Percentiles rank a stretch among this genome's conserved stretches.
These are phyloP conservation scores for Formica exsecta DNA, from an alignment of 1,140 invertebrate genomes.

Conservation along the genomic window DNA sequence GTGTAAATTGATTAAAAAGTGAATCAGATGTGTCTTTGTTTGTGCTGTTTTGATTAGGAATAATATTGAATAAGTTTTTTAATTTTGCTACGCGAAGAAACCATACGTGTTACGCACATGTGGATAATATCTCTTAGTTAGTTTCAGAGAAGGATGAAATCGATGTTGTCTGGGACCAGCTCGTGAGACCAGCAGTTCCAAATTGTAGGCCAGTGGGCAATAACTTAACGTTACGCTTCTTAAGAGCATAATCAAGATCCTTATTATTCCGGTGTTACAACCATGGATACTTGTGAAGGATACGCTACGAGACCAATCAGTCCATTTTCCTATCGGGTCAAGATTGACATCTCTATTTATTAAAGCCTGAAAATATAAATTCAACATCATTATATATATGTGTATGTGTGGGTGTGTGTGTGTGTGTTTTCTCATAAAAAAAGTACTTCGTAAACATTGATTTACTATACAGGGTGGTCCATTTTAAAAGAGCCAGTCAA, in stretches of 20 bases:
- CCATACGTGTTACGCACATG: constrained; percentile 99
- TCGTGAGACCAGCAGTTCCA: constrained; percentile 97
- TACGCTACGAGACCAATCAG: constrained; percentile 98
- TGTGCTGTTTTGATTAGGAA: constrained; percentile 85
- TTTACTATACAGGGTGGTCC: background rate
- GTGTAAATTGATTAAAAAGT: background rate
- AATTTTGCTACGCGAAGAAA: constrained; percentile 99
- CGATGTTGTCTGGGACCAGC: constrained; percentile 92
- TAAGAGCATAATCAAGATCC: constrained; percentile 96
- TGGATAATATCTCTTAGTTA: constrained; percentile 97
- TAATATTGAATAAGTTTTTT: constrained; percentile 97
- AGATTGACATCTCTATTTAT: constrained; percentile 99
- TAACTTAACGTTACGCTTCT: constrained; percentile 97
- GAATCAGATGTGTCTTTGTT: constrained; percentile 48
- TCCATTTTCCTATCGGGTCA: constrained; percentile 99
- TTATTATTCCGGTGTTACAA: constrained; percentile 98
- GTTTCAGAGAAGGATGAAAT: constrained; percentile 97
- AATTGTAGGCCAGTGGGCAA: constrained; percentile 97
- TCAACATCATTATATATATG: background rate
- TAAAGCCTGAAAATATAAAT: constrained; percentile 88
- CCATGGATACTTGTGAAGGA: constrained; percentile 98
- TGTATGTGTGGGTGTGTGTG: too few relatives aligned
- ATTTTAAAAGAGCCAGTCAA: too few relatives aligned
- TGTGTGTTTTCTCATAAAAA: too few relatives aligned
- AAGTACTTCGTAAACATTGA: background rate